A percentile compares a stretch with the other conserved stretches of the same genome.
phyloP scores from a whole-genome alignment of 2,888 invertebrate species.

The Andricus curvator region DNA sequence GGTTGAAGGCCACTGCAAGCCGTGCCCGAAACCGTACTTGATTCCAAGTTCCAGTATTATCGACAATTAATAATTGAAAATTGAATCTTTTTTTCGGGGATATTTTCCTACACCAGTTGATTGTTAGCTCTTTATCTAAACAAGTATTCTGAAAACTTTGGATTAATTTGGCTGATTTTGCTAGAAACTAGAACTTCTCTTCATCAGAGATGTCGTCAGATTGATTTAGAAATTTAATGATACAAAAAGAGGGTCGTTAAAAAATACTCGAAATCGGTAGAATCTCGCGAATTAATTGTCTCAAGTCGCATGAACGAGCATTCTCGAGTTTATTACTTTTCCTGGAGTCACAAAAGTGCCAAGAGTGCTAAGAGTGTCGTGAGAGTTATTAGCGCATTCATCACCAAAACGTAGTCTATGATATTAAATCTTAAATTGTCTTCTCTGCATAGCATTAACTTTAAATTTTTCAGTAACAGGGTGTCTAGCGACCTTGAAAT shows the following conservation, averaged over 20 bases:
- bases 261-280: background rate
- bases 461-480: background rate
- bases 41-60: too few species aligned
- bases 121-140: too few species aligned
- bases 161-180: background rate
- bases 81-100: too few species aligned
- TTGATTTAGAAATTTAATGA: background rate
- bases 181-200: background rate
- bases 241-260: background rate
- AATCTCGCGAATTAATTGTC: slow-evolving; percentile 7
- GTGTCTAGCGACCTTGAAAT: too few species aligned
- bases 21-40: too few species aligned
- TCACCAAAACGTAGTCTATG: background rate
- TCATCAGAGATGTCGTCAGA: background rate
- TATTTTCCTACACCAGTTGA: too few species aligned
- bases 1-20: too few species aligned
- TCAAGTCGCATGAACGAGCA: slow-evolving; percentile 19
- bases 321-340: slow-evolving; percentile 30
- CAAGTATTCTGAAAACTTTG: too few species aligned
- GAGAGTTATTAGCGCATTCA: background rate
- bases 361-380: background rate
- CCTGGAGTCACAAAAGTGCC: background rate
- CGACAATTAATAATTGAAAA: too few species aligned
- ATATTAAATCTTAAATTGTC: background rate
- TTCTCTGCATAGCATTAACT: background rate